These are phyloP conservation scores for Apeltes quadracus DNA, from an alignment of 2,113 vertebrate genomes.

Conservation along the genomic window DNA sequence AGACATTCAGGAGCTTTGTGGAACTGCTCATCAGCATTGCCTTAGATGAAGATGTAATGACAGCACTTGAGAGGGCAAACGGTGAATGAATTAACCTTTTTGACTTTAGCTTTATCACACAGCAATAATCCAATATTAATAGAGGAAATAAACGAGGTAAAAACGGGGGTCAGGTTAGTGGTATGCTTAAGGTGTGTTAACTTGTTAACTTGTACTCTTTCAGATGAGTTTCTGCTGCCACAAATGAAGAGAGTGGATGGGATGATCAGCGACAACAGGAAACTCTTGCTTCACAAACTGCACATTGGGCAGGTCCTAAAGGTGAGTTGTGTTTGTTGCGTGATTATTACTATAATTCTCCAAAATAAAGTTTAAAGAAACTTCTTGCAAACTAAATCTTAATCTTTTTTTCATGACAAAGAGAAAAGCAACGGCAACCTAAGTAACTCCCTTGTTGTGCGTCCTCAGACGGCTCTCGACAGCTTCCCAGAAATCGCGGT, in stretches of 20 bases:
- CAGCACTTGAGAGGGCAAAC: conserved; percentile 90
- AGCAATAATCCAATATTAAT: background rate
- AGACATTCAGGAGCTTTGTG: conserved; percentile 96
- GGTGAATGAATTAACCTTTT: conserved; percentile 76
- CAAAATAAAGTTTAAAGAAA: background rate
- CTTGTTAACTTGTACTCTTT: conserved; percentile 27
- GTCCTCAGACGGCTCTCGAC: conserved; percentile 90
- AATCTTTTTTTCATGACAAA: conserved; percentile 1
- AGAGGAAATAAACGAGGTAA: background rate
- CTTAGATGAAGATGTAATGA: conserved; percentile 91
- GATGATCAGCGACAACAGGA: conserved; percentile 94
- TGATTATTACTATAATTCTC: background rate
- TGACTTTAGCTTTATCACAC: background rate
- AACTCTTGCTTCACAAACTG: conserved; percentile 91
- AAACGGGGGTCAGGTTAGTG: background rate
- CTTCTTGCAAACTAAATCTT: background rate
- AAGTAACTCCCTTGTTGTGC: conserved; percentile 16
- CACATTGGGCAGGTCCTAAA: conserved; percentile 91
- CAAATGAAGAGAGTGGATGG: conserved; percentile 96
- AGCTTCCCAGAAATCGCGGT: conserved; percentile 94
- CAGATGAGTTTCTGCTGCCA: conserved; percentile 94
- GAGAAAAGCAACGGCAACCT: background rate
- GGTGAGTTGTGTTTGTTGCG: conserved; percentile 74
- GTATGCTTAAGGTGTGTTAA: background rate
- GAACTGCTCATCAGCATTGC: conserved; percentile 93